A percentile compares a stretch with the other conserved stretches of the same genome.
Conservation (phyloP, 2,888 invertebrate genomes). For the Thysanoteuthis rhombus region DNA sequence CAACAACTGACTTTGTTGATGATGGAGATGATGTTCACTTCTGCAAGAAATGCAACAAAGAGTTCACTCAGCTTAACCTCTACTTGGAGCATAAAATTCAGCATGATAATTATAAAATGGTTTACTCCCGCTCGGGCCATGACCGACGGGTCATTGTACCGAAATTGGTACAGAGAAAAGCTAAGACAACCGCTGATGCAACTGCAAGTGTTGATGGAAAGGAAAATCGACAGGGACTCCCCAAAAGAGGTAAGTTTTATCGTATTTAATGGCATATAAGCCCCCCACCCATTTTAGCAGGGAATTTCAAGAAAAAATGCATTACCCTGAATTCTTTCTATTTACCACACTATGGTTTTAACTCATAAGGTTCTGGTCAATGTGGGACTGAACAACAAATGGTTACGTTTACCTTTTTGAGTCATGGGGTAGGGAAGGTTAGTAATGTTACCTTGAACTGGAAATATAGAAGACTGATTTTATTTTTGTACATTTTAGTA, state of each 20-base stretch:
- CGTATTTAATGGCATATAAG: too few species aligned
- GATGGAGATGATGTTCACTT: constrained; percentile 55
- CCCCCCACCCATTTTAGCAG: too few species aligned
- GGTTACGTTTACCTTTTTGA: too few species aligned
- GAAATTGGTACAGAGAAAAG: constrained; percentile 45
- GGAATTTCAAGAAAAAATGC: too few species aligned
- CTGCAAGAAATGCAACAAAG: constrained; percentile 60
- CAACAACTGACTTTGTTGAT: constrained; percentile 33
- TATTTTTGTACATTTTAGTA: too few species aligned
- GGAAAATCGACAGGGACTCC: neutral
- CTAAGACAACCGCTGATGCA: constrained; percentile 29
- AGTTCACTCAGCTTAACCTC: constrained; percentile 55
- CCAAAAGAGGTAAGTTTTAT: neutral
- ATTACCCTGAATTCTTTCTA: too few species aligned
- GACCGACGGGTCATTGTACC: constrained; percentile 55
- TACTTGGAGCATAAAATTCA: constrained; percentile 62
- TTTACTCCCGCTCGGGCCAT: constrained; percentile 49
- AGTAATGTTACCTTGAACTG: too few species aligned
- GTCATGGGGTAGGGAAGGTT: too few species aligned
- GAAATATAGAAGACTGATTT: too few species aligned
- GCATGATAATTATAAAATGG: constrained; percentile 60
- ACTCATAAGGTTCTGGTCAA: too few species aligned
- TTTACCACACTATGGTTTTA: too few species aligned
- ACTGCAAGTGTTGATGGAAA: neutral
- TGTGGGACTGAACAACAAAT: too few species aligned